Evolutionary conservation across 2,888 invertebrate genomes (phyloP).

Genomic region (Brassicogethes aeneus): DNA sequence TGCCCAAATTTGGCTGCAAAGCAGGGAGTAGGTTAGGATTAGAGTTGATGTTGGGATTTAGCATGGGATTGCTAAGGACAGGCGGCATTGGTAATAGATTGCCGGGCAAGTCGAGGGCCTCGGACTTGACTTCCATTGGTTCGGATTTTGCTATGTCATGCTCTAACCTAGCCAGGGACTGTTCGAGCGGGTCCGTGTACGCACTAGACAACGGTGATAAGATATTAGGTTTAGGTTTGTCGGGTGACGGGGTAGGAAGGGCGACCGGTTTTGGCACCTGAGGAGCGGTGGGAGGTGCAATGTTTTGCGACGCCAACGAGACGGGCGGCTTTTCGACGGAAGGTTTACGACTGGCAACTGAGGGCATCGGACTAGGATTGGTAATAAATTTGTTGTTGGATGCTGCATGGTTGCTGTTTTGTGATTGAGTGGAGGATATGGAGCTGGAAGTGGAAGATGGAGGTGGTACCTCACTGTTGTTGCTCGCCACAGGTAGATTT

Average conservation of each 20-base stretch:
- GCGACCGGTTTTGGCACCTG: constrained; percentile 35
- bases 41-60: constrained; percentile 22
- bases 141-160: constrained; percentile 44
- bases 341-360: constrained; percentile 16
- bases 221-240: constrained; percentile 33
- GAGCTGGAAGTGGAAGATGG: neutral
- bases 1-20: constrained; percentile 25
- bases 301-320: constrained; percentile 13
- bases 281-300: constrained; percentile 37
- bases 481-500: constrained; percentile 5
- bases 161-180: constrained; percentile 61
- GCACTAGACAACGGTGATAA: constrained; percentile 33
- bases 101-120: constrained; percentile 13
- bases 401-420: constrained; percentile 18
- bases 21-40: constrained; percentile 26
- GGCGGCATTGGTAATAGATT: constrained; percentile 23
- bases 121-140: constrained; percentile 24
- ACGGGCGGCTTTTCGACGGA: constrained; percentile 9
- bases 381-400: constrained; percentile 13
- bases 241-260: constrained; percentile 31
- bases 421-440: constrained; percentile 18
- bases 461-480: neutral
- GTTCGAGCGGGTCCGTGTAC: constrained; percentile 60
- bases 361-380: constrained; percentile 10
- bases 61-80: constrained; percentile 24